Evolutionary conservation across 1,140 invertebrate genomes (phyloP).

Genomic region (Odontomachus brunneus): DNA sequence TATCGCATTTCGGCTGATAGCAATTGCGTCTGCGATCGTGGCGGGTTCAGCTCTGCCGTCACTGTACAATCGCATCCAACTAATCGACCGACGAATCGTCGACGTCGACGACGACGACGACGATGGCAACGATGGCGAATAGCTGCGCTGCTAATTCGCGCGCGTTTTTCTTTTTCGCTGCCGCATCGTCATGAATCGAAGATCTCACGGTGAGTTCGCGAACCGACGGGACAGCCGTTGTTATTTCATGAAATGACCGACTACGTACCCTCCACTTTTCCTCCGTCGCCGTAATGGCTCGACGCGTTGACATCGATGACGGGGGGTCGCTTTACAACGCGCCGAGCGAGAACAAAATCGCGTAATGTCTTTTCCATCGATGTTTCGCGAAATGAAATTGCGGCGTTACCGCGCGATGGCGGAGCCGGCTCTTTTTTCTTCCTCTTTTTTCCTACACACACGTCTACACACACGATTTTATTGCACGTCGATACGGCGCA

Average conservation of each 20-base stretch:
- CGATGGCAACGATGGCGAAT: neutral
- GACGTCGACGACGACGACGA: too few relatives aligned
- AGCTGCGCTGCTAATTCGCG: neutral
- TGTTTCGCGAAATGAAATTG: constrained; percentile 45
- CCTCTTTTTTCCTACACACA: neutral
- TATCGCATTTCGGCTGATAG: constrained; percentile 37
- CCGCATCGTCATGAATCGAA: neutral
- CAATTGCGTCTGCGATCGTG: constrained; percentile 33
- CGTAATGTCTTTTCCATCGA: constrained; percentile 54
- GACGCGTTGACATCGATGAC: constrained; percentile 25
- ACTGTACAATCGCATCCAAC: neutral
- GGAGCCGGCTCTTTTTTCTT: constrained; percentile 8
- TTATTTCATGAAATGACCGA: constrained; percentile 28
- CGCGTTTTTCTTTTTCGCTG: neutral
- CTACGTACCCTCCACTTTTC: neutral
- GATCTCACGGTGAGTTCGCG: constrained; percentile 17
- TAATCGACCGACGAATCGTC: neutral
- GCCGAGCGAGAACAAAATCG: constrained; percentile 24
- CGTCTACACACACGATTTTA: neutral
- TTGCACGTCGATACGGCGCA: constrained; percentile 34
- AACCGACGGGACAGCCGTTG: neutral
- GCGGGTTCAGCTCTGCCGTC: constrained; percentile 2
- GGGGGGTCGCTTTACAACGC: constrained; percentile 12
- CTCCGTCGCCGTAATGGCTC: neutral
- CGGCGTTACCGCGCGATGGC: neutral